phyloP scores from a whole-genome alignment of 2,797 vertebrate species.

The Eremophila alpestris region DNA sequence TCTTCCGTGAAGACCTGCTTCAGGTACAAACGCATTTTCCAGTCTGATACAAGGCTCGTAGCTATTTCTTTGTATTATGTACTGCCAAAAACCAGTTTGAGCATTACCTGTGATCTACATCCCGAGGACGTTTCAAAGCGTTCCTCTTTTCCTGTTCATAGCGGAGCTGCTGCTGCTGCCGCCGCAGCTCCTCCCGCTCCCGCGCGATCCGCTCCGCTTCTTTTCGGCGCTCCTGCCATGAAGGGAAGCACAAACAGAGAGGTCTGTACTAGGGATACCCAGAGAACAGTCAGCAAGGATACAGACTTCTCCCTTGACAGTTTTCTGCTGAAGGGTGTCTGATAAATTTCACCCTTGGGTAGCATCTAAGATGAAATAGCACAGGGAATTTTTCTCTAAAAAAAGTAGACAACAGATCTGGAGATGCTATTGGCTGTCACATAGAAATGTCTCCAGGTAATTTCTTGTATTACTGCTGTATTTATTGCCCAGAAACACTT shows the following conservation, averaged over 20 bases:
- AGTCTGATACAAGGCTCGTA: not conserved
- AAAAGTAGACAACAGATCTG: not conserved
- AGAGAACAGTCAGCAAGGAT: not conserved
- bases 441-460: not conserved
- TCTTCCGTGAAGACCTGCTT: not conserved
- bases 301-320: not conserved
- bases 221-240: conserved; percentile 89
- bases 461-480: not conserved
- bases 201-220: conserved; percentile 94
- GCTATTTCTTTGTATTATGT: not conserved
- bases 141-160: conserved; percentile 97
- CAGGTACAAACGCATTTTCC: not conserved
- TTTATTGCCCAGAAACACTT: not conserved
- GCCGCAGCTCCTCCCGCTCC: conserved; percentile 92
- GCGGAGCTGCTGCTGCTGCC: conserved; percentile 96
- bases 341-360: not conserved
- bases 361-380: not conserved
- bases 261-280: not conserved
- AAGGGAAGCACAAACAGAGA: not conserved
- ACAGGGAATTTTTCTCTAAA: not conserved
- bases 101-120: conserved; percentile 91
- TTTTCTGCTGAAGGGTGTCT: not conserved
- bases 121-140: conserved; percentile 91
- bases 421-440: not conserved
- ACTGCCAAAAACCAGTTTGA: not conserved